Evolutionary conservation across 2,113 vertebrate species (phyloP).

Genomic region (Chionis minor): DNA sequence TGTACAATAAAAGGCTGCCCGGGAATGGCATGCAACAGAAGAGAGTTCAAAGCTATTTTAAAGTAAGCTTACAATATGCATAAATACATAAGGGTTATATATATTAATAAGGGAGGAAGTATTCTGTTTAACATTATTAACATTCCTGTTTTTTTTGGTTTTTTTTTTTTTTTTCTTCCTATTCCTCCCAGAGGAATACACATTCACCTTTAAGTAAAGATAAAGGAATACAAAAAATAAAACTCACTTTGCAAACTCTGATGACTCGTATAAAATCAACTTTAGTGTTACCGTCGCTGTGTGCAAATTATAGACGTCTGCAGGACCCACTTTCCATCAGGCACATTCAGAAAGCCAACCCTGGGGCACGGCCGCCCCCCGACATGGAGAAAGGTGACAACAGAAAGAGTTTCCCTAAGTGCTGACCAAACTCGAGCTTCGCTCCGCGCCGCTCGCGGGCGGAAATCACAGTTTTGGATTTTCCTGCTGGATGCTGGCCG

Average conservation of each 20-base stretch:
- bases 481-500: neutral
- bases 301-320: constrained; percentile 74
- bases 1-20: constrained; percentile 75
- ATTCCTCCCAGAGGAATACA: constrained; percentile 88
- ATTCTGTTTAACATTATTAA: constrained; percentile 82
- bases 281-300: constrained; percentile 74
- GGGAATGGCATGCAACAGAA: constrained; percentile 78
- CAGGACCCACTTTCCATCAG: constrained; percentile 63
- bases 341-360: constrained; percentile 52
- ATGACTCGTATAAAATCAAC: constrained; percentile 80
- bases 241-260: constrained; percentile 81
- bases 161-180: constrained; percentile 66
- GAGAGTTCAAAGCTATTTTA: constrained; percentile 63
- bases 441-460: neutral
- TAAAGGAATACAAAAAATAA: constrained; percentile 84
- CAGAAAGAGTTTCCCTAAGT: neutral
- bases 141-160: constrained; percentile 73
- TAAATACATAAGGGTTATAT: constrained; percentile 81
- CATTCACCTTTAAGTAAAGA: constrained; percentile 84
- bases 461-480: neutral
- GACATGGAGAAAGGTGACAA: constrained; percentile 15
- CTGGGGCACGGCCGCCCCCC: neutral
- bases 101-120: constrained; percentile 85
- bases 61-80: constrained; percentile 80
- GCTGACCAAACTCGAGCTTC: neutral